Base-by-base conservation (phyloP, 2,888 invertebrate genomes). In the Augiades crinisus region DNA sequence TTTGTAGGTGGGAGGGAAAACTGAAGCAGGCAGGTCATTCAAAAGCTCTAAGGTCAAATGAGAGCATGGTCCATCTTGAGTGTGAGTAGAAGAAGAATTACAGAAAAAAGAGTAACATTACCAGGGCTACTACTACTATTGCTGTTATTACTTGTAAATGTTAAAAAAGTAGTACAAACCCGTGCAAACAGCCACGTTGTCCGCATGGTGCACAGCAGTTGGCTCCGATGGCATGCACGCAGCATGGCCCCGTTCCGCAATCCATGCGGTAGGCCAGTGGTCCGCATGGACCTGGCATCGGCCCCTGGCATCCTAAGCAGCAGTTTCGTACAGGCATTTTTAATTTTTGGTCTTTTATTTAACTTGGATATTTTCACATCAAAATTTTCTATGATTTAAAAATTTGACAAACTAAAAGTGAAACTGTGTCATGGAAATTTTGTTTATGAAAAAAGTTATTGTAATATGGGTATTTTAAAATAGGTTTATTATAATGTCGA, bases 281-380 rank as follows among this genome's bases (percentile, higher is more conserved):
- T 0, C 84, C 81, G 37, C 82, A 84, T 0, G 82, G 84, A 0
- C 82, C 79, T 0, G 55, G 36, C 73, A 78, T 70, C 0, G 75
- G 72, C 6, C 81, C 83, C 53, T 85, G 85, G 58, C 86, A 86
- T 2, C 84, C 82, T 5, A 72, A 60, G 41, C 85, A 87, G 57
- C 86, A 85, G 59, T 84, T 85, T n/a, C 81, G 71, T 16, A 86
- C 83, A n/a, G 85, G 81, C 86, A 86, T 86, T 41, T 60, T 72
- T 12, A 33, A 13, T 31, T 17, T 13, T 40, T 27, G 8, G 2
- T 41, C 16, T 31, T 19, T 19, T 17, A 30, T 16, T n/a, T 24
- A 38, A 10, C 7, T n/a, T n/a, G 6, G 14, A n/a, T 16, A 27
- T n/a, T 27, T 40, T 16, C 30, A 43, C 41, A n/a, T 5, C 7